A percentile compares a stretch with the other conserved stretches of the same genome.
Evolutionary conservation across 37 sponge, comb jelly and placozoan species (phyloP).

Genomic region (Geodia barretti): DNA sequence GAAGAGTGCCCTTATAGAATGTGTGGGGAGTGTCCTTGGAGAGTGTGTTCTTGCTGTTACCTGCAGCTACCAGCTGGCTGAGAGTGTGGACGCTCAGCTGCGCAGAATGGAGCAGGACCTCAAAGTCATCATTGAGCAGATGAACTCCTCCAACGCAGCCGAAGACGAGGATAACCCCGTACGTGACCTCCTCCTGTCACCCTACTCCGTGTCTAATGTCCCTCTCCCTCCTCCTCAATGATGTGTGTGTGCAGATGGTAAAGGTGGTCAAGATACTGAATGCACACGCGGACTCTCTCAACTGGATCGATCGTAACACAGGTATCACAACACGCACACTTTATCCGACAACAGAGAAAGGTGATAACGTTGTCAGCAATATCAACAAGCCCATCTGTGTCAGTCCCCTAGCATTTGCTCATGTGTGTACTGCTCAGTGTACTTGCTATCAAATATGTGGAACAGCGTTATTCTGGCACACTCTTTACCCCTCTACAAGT

Average conservation of each 20-base stretch:
- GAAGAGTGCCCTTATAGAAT: too few relatives aligned
- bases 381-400: too few relatives aligned
- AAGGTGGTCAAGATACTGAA: constrained; percentile 93
- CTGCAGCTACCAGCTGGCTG: constrained; percentile 72
- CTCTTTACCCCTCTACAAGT: too few relatives aligned
- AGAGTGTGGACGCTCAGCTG: constrained; percentile 73
- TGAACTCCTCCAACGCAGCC: constrained; percentile 77
- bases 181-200: not conserved
- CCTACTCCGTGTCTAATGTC: not conserved
- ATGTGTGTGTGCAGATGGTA: constrained; percentile 24
- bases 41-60: constrained; percentile 1
- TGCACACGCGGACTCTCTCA: constrained; percentile 91
- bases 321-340: constrained; percentile 5
- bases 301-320: constrained; percentile 89
- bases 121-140: constrained; percentile 83
- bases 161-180: constrained; percentile 70
- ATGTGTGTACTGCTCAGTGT: too few relatives aligned
- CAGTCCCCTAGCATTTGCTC: too few relatives aligned
- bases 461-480: too few relatives aligned
- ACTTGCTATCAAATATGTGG: too few relatives aligned
- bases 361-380: too few relatives aligned
- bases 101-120: constrained; percentile 73
- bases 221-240: not conserved
- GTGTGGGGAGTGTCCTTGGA: not conserved
- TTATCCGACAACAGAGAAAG: too few relatives aligned